Evolutionary conservation across 1,140 invertebrate species (phyloP), one percentile per base, ranked within the genome.

Genomic region (Brachystomella parvula): DNA sequence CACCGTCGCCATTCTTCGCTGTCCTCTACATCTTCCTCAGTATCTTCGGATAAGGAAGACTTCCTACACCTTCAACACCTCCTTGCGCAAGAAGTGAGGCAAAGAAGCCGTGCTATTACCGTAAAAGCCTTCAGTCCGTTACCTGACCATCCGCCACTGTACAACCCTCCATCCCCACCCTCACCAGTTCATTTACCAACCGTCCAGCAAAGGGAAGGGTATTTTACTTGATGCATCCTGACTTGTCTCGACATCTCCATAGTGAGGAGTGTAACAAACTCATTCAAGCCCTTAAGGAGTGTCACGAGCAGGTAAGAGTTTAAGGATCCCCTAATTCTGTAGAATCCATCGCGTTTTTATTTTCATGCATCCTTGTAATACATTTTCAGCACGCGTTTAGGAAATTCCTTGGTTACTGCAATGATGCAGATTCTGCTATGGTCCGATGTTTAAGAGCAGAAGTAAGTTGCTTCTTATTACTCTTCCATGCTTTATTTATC

Each of bases 131-230:
- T 68, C 24, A 60, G 63, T 0, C 63, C 68, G 12, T 66, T 64
- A 15, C 68, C 71, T 2, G 47, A 44, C 21, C 57, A 33, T 1
- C 47, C 33, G 6, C 31, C n/a, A 9, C 6, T 32, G 26, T 31
- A 64, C 30, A 21, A 19, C 47, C 69, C 65, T 19, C 71, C 71
- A 26, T 73, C 72, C n/a, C 72, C 72, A 26, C 72, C 69, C 9
- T 64, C 53, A 26, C 71, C 71, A 33, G 53, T 66, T 17, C 57
- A 69, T n/a, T 58, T 73, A 19, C 72, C 72, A 3, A 69, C 65
- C 26, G 56, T 71, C 49, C 72, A 73, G 44, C 69, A 71, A 32
- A 47, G 72, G 17, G 72, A 73, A 69, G 67, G 69, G 9, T 73
- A 69, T 35, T 73, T 73, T 30, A 71, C 69, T 39, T 69, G 63